phyloP scores from a whole-genome alignment of 2,888 invertebrate species.

The Tiliacea aurago region DNA sequence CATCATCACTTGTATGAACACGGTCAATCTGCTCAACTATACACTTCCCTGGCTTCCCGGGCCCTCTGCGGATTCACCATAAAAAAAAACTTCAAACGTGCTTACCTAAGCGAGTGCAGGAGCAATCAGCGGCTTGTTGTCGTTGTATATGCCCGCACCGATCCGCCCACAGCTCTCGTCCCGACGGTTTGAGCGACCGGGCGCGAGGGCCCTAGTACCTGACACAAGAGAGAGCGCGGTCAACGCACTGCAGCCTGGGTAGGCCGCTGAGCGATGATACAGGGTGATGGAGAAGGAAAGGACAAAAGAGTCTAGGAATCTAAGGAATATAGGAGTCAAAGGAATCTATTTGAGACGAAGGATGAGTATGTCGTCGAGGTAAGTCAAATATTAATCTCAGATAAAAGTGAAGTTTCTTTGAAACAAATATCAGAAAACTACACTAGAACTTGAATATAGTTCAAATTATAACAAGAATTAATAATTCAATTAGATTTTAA shows the following conservation, averaged over 20 bases:
- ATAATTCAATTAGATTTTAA: slow-evolving; percentile 1
- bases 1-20: neutral
- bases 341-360: neutral
- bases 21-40: neutral
- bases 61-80: too few species aligned
- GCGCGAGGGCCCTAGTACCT: slow-evolving; percentile 90
- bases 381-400: neutral
- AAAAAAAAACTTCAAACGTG: slow-evolving; percentile 40
- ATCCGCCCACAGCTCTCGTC: slow-evolving; percentile 88
- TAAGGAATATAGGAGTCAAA: neutral
- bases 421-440: slow-evolving; percentile 54
- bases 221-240: slow-evolving; percentile 82
- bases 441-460: slow-evolving; percentile 16
- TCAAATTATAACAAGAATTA: neutral
- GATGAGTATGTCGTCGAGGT: slow-evolving; percentile 16
- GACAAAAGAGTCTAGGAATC: slow-evolving; percentile 7
- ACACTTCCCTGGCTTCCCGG: neutral
- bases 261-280: slow-evolving; percentile 73
- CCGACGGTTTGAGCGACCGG: slow-evolving; percentile 88
- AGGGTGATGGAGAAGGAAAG: slow-evolving; percentile 30
- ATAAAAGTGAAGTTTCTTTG: slow-evolving; percentile 37
- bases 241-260: slow-evolving; percentile 76
- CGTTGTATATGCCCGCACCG: slow-evolving; percentile 86
- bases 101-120: slow-evolving; percentile 85
- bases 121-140: slow-evolving; percentile 82